Evolutionary conservation across 2,888 invertebrate genomes (phyloP).

Genomic region (Strigamia transsilvanica): DNA sequence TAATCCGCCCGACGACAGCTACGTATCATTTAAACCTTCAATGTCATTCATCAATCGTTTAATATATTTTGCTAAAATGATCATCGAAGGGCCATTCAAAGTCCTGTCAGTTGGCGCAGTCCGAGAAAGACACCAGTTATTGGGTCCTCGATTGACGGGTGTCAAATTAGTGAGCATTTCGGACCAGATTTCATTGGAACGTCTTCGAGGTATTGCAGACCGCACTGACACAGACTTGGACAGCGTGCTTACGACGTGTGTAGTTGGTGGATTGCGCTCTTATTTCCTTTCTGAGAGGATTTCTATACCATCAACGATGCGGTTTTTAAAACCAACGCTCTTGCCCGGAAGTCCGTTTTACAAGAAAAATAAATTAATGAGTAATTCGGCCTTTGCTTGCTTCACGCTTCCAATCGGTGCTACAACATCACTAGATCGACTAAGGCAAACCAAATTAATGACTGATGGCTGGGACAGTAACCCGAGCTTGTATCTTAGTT

Average conservation of each 20-base stretch:
- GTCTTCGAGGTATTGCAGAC: not conserved
- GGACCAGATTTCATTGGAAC: not conserved
- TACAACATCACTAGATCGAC: not conserved
- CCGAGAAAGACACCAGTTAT: not conserved
- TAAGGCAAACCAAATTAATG: not conserved
- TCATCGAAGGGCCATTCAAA: not conserved
- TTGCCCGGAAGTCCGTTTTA: not conserved
- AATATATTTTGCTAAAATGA: not conserved
- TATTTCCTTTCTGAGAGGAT: constrained; percentile 5
- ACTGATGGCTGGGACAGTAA: not conserved
- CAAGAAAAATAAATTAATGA: not conserved
- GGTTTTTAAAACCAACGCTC: not conserved
- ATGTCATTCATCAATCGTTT: not conserved
- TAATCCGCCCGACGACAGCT: not conserved
- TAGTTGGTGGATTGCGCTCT: not conserved
- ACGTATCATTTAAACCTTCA: not conserved
- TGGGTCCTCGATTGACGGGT: not conserved
- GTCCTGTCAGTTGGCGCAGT: not conserved
- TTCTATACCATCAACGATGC: not conserved
- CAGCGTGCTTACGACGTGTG: not conserved
- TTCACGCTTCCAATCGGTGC: not conserved
- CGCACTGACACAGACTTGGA: not conserved
- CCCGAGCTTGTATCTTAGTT: not conserved
- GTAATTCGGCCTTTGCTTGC: not conserved
- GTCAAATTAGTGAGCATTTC: constrained; percentile 1